phyloP scores from a whole-genome alignment of 2,888 invertebrate genomes.

The Drosophila leonis region DNA sequence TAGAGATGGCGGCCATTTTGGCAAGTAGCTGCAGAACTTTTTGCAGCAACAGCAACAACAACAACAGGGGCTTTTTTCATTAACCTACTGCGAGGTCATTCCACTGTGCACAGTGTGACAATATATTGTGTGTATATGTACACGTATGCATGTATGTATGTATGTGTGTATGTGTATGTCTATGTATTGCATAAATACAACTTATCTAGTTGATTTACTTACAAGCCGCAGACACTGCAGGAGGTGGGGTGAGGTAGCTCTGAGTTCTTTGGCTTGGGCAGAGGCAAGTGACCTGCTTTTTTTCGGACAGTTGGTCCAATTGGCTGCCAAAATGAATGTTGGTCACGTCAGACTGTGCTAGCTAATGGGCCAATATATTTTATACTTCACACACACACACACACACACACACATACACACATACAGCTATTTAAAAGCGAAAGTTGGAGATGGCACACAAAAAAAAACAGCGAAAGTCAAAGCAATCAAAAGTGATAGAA shows the following conservation, averaged over 20 bases:
- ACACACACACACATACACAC: slow-evolving; percentile 8
- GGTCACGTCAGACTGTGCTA: slow-evolving; percentile 51
- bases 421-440: slow-evolving; percentile 31
- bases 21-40: slow-evolving; percentile 39
- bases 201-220: slow-evolving; percentile 26
- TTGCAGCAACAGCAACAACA: slow-evolving; percentile 33
- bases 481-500: slow-evolving; percentile 52
- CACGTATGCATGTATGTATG: not conserved
- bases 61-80: slow-evolving; percentile 51
- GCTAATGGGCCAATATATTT: slow-evolving; percentile 10
- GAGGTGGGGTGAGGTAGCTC: not conserved
- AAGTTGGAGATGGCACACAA: slow-evolving; percentile 16
- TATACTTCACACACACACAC: slow-evolving; percentile 5
- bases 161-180: slow-evolving; percentile 1
- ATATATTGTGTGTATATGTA: not conserved
- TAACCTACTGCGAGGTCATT: slow-evolving; percentile 82
- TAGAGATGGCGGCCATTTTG: slow-evolving; percentile 28
- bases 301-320: slow-evolving; percentile 15
- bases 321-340: slow-evolving; percentile 42
- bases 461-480: slow-evolving; percentile 54
- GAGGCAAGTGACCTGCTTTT: slow-evolving; percentile 66
- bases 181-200: slow-evolving; percentile 5
- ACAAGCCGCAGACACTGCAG: slow-evolving; percentile 29
- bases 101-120: slow-evolving; percentile 63
- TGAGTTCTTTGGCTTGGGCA: slow-evolving; percentile 1